Percentiles rank a stretch among this genome's conserved stretches.
Evolutionary conservation across 2,113 vertebrate species (phyloP).

Genomic region (Xenotilapia caudafasciata): DNA sequence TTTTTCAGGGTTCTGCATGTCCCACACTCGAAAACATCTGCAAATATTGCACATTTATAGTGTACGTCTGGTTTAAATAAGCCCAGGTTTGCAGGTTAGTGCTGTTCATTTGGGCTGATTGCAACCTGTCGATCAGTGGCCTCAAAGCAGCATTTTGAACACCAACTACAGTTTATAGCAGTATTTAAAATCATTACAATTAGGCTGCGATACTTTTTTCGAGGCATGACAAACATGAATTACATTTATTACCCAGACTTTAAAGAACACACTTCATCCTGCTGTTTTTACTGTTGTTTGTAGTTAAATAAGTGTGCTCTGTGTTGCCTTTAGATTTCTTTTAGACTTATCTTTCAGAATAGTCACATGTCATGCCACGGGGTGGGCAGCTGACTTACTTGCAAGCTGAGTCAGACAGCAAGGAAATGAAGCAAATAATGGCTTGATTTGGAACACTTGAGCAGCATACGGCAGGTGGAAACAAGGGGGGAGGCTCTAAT

Average conservation of each 20-base stretch:
- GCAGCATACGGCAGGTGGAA: constrained; percentile 50
- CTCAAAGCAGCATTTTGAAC: neutral
- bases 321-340: neutral
- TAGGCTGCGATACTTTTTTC: neutral
- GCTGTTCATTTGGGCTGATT: neutral
- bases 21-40: neutral
- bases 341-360: neutral
- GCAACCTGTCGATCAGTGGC: neutral
- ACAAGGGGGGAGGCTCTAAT: constrained; percentile 54
- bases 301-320: neutral
- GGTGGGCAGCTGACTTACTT: constrained; percentile 22
- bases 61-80: neutral
- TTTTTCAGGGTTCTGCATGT: neutral
- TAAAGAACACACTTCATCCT: neutral
- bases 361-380: neutral
- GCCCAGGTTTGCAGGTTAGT: neutral
- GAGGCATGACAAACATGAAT: neutral
- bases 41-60: neutral
- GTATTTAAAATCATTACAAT: neutral
- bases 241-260: neutral
- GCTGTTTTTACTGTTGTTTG: neutral
- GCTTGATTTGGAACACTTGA: constrained; percentile 57
- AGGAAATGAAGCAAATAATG: constrained; percentile 63
- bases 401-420: constrained; percentile 37
- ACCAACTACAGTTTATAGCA: neutral